Base-by-base conservation (phyloP, 1,140 invertebrate species). In the Drosophila sp. region DNA sequence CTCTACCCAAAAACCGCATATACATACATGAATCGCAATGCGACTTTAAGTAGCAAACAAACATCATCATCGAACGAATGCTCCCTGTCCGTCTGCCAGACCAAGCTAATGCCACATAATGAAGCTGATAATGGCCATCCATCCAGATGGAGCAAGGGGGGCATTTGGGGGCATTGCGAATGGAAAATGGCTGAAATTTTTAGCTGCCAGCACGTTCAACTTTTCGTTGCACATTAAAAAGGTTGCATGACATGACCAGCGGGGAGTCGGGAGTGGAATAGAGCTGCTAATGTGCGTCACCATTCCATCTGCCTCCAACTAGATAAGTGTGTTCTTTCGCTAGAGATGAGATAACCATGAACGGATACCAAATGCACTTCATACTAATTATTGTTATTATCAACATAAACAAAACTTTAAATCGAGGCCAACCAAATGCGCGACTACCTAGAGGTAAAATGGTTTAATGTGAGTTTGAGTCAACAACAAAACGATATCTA, bases 81-180 rank as follows among this genome's bases (percentile, higher is more conserved):
- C 44, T 27, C 44, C 23, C 23, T 50, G 44, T 50, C 44, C 8
- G 23, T 3, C 23, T 33, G 25, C n/a, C 55, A 27, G 78, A 33
- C 40, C 44, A 60, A 75, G 69, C 70, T 89, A 89, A 89, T 89
- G 77, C 84, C 84, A 89, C 84, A 89, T 84, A 89, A 89, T 89
- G 84, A 89, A 75, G 80, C 84, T 84, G 84, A 89, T 89, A 89
- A 89, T 89, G 76, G 84, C 66, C 80, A 84, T 74, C 79, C 70
- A 23, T 40, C n/a, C 41, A 29, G 10, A 38, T 38, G 54, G 29
- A 40, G 40, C 8, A 11, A 25, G 17, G 61, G 41, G 41, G 11
- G 7, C 35, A 61, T 54, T 60, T 64, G 80, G 61, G 50, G 62
- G 56, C 62, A 67, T 41, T 70, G 66, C 50, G 66, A 73, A 60